A percentile compares a stretch with the other conserved stretches of the same genome.
Conservation (phyloP, 2,113 vertebrate genomes). For the Azemiops feae region DNA sequence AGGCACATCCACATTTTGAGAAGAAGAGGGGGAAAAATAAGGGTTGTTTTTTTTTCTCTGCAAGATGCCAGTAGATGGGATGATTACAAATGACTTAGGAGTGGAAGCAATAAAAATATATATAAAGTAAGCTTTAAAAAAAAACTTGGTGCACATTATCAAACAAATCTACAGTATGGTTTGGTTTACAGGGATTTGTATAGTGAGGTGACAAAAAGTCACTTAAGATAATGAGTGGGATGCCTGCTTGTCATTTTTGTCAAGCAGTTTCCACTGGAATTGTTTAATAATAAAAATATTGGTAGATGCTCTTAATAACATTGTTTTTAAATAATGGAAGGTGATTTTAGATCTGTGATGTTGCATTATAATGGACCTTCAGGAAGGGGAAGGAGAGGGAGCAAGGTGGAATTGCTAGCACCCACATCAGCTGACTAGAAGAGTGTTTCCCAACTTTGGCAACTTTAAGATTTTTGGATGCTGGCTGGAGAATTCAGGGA, state of each 20-base stretch:
- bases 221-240: not conserved
- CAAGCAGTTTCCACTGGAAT: not conserved
- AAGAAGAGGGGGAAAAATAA: slow-evolving; percentile 54
- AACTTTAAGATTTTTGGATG: not conserved
- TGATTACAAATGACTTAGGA: slow-evolving; percentile 17
- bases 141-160: not conserved
- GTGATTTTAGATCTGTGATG: not conserved
- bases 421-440: not conserved
- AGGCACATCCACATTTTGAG: slow-evolving; percentile 80
- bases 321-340: not conserved
- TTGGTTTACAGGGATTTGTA: rapidly evolving
- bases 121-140: slow-evolving; percentile 6
- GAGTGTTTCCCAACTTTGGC: not conserved
- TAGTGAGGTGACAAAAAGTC: not conserved
- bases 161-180: not conserved
- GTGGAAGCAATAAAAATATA: slow-evolving; percentile 3
- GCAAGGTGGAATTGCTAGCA: not conserved
- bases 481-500: not conserved
- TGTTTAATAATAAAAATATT: not conserved
- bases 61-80: slow-evolving; percentile 50
- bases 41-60: slow-evolving; percentile 46
- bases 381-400: not conserved
- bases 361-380: not conserved
- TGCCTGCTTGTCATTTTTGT: not conserved
- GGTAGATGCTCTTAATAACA: not conserved